Conservation (phyloP, 2,888 invertebrate species). For the Ichneumoninae sp. region DNA sequence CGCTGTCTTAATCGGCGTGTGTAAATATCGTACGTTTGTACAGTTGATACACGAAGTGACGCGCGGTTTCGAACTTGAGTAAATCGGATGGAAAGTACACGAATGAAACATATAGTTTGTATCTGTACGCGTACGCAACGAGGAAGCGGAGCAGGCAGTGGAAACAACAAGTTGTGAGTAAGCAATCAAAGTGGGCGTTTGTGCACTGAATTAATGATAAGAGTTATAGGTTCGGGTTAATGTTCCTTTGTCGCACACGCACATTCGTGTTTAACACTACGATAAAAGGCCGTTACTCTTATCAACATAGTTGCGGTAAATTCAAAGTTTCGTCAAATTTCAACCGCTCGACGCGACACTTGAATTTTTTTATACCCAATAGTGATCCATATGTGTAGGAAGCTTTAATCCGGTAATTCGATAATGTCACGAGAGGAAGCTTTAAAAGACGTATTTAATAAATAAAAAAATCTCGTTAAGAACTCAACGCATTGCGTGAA, state of each 20-base stretch:
- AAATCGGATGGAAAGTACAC: conserved; percentile 13
- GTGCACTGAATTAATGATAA: neutral
- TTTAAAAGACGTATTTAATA: too few relatives aligned
- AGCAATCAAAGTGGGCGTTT: neutral
- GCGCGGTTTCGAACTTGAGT: conserved; percentile 1
- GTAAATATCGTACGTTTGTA: conserved; percentile 24
- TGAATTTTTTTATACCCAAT: too few relatives aligned
- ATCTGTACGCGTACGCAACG: neutral
- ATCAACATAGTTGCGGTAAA: too few relatives aligned
- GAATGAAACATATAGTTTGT: conserved; percentile 5
- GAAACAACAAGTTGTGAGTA: neutral
- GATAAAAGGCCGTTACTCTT: neutral
- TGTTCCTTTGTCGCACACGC: neutral
- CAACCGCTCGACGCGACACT: too few relatives aligned
- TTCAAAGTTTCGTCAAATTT: too few relatives aligned
- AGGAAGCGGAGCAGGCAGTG: neutral
- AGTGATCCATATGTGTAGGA: too few relatives aligned
- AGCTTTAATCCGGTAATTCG: too few relatives aligned
- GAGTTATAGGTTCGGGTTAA: neutral
- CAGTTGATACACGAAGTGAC: conserved; percentile 29
- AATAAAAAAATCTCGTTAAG: too few relatives aligned
- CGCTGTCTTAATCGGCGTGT: neutral
- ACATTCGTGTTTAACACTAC: neutral
- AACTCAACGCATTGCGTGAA: too few relatives aligned
- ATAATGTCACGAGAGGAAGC: too few relatives aligned